These are phyloP conservation scores for Pachydiplax longipennis DNA, from an alignment of 2,888 invertebrate genomes.

Conservation along the genomic window DNA sequence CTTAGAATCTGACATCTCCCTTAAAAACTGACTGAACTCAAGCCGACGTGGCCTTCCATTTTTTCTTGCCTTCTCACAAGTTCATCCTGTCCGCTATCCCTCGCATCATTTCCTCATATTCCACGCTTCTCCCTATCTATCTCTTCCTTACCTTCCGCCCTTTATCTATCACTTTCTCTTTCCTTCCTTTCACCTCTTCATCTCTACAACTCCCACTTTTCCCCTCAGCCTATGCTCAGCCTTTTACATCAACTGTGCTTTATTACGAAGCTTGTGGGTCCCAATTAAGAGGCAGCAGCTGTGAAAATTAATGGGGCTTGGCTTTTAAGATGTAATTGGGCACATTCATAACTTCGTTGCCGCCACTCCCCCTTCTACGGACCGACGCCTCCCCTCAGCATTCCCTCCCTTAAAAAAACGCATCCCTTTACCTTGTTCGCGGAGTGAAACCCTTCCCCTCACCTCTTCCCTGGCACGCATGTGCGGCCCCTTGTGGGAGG, in stretches of 20 bases:
- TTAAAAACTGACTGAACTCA: not conserved
- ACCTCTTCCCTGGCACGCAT: not conserved
- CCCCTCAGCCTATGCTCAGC: not conserved
- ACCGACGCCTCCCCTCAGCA: not conserved
- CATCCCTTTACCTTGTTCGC: not conserved
- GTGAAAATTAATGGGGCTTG: constrained; percentile 70
- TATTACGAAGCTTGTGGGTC: constrained; percentile 66
- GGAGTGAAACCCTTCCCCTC: not conserved
- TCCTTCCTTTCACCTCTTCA: constrained; percentile 6
- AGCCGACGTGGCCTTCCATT: constrained; percentile 16
- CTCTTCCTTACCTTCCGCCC: not conserved
- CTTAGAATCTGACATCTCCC: no score
- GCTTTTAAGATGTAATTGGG: constrained; percentile 72
- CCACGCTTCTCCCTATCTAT: not conserved
- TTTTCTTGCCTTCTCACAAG: constrained; percentile 25
- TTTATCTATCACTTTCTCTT: not conserved
- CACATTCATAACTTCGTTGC: constrained; percentile 66
- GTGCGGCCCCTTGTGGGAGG: not conserved
- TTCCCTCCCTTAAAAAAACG: not conserved
- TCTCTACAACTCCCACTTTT: not conserved
- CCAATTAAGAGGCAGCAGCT: constrained; percentile 71
- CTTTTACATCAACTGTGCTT: constrained; percentile 56
- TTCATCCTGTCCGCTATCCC: not conserved
- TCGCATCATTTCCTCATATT: not conserved
- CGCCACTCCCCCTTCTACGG: not conserved